A percentile compares a stretch with the other conserved stretches of the same genome.
Conservation (phyloP, 2,113 vertebrate genomes). For the Carassius gibelio region DNA sequence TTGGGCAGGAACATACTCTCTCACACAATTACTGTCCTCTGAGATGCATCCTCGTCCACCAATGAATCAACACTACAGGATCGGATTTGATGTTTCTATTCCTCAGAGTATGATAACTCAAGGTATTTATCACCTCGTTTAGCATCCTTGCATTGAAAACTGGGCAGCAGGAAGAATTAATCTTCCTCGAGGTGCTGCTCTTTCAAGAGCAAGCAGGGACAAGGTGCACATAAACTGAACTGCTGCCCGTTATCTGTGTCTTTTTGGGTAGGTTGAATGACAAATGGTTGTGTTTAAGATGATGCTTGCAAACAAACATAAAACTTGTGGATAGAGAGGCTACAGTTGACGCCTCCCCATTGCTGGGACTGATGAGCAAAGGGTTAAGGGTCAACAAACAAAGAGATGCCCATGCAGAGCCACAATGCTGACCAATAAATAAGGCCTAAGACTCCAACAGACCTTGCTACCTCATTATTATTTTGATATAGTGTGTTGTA, state of each 20-base stretch:
- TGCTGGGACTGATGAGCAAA: conserved; percentile 48
- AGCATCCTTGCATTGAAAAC: conserved; percentile 35
- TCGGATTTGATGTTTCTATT: conserved; percentile 22
- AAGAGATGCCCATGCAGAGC: conserved; percentile 52
- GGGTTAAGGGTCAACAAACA: conserved; percentile 54
- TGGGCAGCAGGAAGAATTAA: conserved; percentile 22
- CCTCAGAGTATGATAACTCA: conserved; percentile 35
- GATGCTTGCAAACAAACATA: background rate
- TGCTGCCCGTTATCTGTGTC: background rate
- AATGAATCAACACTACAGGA: conserved; percentile 32
- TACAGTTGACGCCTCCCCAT: background rate
- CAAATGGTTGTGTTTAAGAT: background rate
- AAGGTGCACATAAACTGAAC: conserved; percentile 24
- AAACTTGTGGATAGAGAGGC: background rate
- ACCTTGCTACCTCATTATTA: background rate
- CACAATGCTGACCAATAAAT: conserved; percentile 60
- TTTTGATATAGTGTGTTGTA: background rate
- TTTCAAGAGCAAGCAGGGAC: conserved; percentile 34
- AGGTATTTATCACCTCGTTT: conserved; percentile 29
- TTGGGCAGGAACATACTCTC: conserved; percentile 14
- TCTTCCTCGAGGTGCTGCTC: conserved; percentile 11
- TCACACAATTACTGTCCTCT: conserved; percentile 8
- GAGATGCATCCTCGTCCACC: conserved; percentile 1
- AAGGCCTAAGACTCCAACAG: conserved; percentile 30
- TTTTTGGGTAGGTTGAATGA: conserved; percentile 6